These are phyloP conservation scores for Tupaia chinensis DNA, from an alignment of 2,113 vertebrate genomes.

Conservation along the genomic window DNA sequence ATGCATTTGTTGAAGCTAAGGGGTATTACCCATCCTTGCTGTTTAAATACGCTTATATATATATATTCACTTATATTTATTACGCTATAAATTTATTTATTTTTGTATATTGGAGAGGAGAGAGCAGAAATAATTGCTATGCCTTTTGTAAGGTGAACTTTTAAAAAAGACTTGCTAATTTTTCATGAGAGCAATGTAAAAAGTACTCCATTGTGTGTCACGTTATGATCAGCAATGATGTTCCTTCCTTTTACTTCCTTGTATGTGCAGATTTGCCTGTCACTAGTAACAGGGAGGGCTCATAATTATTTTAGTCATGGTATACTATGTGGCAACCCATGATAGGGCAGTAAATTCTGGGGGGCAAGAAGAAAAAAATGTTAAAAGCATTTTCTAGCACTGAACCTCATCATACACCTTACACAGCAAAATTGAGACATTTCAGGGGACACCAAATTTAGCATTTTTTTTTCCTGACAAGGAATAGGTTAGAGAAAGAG, in stretches of 20 bases:
- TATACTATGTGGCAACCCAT: neutral
- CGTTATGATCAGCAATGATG: neutral
- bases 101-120: neutral
- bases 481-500: neutral
- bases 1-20: neutral
- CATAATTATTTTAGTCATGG: neutral
- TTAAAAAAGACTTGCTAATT: neutral
- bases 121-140: neutral
- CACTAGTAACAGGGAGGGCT: neutral
- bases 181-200: neutral
- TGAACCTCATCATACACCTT: neutral
- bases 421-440: neutral
- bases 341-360: neutral
- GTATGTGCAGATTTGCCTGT: neutral
- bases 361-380: neutral
- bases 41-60: neutral
- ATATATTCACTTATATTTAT: too few species aligned
- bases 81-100: neutral
- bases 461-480: constrained; percentile 9
- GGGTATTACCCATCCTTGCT: neutral
- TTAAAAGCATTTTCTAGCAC: neutral
- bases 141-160: neutral
- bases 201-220: neutral
- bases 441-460: neutral
- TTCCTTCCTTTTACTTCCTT: neutral